phyloP scores from a whole-genome alignment of 1,140 invertebrate genomes.

The Linepithema humile region DNA sequence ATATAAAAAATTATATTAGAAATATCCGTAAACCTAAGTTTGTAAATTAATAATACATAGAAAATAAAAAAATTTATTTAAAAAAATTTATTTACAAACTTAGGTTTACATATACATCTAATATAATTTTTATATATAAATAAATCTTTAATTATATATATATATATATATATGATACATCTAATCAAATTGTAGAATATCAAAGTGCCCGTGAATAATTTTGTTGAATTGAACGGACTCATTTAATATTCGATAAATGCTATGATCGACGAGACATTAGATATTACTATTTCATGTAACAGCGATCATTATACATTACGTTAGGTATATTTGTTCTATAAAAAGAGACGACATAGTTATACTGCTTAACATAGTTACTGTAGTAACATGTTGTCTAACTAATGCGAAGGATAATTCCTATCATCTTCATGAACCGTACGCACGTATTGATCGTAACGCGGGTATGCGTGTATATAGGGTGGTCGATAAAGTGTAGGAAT shows the following conservation, averaged over 20 bases:
- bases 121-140: not conserved
- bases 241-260: constrained; percentile 6
- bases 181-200: not conserved
- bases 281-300: constrained; percentile 2
- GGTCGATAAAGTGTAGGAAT: not conserved
- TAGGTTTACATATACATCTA: too few relatives aligned
- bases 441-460: constrained; percentile 39
- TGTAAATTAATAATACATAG: too few relatives aligned
- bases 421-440: constrained; percentile 35
- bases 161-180: not conserved
- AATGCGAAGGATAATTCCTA: constrained; percentile 34
- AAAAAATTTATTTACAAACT: too few relatives aligned
- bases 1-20: too few relatives aligned
- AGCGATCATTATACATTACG: not conserved
- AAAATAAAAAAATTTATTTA: too few relatives aligned
- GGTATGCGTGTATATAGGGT: not conserved
- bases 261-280: not conserved
- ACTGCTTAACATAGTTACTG: constrained; percentile 1
- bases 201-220: not conserved
- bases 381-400: constrained; percentile 31
- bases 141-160: too few relatives aligned
- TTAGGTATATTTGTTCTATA: constrained; percentile 1
- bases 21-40: too few relatives aligned
- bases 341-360: constrained; percentile 8
- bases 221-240: not conserved